Evolutionary conservation across 2,113 vertebrate genomes (phyloP).

Genomic region (Mesitornis unicolor): DNA sequence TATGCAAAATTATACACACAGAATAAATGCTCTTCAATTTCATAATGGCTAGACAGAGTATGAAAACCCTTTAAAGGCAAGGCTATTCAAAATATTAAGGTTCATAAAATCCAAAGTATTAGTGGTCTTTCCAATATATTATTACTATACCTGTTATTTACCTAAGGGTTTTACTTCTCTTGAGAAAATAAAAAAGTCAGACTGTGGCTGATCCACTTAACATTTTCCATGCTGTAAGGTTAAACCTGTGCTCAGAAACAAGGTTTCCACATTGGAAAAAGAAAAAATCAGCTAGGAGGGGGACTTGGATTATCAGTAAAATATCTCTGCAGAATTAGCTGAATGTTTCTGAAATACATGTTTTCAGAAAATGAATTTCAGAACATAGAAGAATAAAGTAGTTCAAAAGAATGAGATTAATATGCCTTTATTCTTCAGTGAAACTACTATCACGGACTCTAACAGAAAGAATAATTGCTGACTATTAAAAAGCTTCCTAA

Average conservation of each 20-base stretch:
- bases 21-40: background rate
- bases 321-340: background rate
- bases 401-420: background rate
- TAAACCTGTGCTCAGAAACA: background rate
- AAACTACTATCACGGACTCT: background rate
- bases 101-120: background rate
- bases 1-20: background rate
- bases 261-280: background rate
- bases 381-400: background rate
- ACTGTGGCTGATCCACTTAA: background rate
- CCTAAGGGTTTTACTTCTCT: background rate
- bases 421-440: rapidly evolving
- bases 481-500: background rate
- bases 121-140: background rate
- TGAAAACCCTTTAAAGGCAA: background rate
- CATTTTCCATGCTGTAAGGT: background rate
- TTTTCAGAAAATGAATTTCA: background rate
- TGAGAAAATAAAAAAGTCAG: conserved; percentile 9
- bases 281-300: background rate
- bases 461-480: background rate
- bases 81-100: conserved; percentile 15
- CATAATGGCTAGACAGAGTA: background rate
- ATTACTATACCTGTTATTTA: conserved; percentile 42
- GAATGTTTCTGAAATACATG: background rate
- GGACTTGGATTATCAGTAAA: background rate